Evolutionary conservation across 92 coral and sea anemone species (phyloP), one percentile per base, ranked within the genome.

Genomic region (Anthopleura xanthogrammica): DNA sequence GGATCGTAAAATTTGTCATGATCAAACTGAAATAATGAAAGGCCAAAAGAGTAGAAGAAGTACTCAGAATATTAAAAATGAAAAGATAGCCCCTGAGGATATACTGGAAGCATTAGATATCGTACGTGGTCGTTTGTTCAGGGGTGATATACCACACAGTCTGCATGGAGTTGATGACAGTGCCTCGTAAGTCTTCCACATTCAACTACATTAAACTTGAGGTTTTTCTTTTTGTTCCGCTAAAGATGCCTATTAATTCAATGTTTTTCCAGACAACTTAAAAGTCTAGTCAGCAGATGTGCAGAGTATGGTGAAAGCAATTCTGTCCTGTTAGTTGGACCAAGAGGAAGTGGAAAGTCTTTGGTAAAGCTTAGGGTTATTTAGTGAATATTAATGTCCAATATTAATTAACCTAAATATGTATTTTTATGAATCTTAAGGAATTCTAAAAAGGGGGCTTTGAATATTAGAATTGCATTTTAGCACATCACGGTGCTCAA

Each of bases 301-400:
- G 97, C 95, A 16, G 98, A 95, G 58, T 93, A 83, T 87, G 98
- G 98, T 82, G 98, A 95, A 83, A 95, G 98, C 71, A 95, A 95
- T 84, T 95, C 98, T 60, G 98, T 94, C 3, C 86, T 95, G 41
- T 72, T 95, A 76, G 93, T 95, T 82, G 98, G 98, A 29, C 96
- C 98, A 14, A 85, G 98, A 85, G 98, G 98, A 40, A 95, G 98
- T 87, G 98, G 98, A 24, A 95, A 95, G 79, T 89, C 98, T 36
- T 79, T 93, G 70, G 70, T 62, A 19, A 19, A 4, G 29, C 23
- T 54, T 54, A 46, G 50, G 9, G 9, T 46, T 46, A 46, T 46
- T 46, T 46, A 9, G 9, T 5, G 50, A 46, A 46, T 5, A 5
- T 5, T 46, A 5, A 46, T 46, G 9, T 5, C 9, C 0, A 46